A percentile compares a stretch with the other conserved stretches of the same genome.
Evolutionary conservation across 2,888 invertebrate genomes (phyloP).

Genomic region (Perizoma affinitatum): DNA sequence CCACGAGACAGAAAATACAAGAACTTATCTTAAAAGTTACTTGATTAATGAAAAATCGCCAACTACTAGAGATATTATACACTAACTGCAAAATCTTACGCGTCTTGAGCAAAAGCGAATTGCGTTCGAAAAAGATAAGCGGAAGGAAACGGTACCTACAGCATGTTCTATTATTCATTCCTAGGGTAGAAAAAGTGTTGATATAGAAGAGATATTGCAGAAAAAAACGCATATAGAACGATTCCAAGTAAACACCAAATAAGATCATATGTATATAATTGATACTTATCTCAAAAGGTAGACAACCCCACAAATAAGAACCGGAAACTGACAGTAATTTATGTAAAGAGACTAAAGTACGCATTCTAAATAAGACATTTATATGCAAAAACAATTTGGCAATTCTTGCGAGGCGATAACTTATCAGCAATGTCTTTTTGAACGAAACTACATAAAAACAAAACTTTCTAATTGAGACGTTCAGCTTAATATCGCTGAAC

Average conservation of each 20-base stretch:
- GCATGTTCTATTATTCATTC: no score
- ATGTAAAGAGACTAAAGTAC: conserved; percentile 39
- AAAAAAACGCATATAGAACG: no score
- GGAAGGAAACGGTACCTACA: no score
- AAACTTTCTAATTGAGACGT: conserved; percentile 15
- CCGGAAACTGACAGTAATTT: conserved; percentile 36
- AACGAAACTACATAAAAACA: conserved; percentile 7
- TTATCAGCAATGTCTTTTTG: conserved; percentile 26
- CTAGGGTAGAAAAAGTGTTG: neutral
- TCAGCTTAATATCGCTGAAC: no score
- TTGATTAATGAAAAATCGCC: no score
- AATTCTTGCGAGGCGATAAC: conserved; percentile 30
- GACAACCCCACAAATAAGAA: conserved; percentile 24
- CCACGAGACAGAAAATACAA: no score
- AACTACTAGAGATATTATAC: no score
- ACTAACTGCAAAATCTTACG: no score
- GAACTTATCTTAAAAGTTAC: no score
- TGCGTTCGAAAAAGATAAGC: no score
- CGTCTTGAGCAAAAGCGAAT: no score
- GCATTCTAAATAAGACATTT: conserved; percentile 31
- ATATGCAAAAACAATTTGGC: conserved; percentile 38
- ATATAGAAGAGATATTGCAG: neutral
- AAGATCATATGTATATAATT: conserved; percentile 10
- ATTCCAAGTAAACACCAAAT: conserved; percentile 8
- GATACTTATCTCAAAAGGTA: conserved; percentile 17